phyloP scores from a whole-genome alignment of 2,113 vertebrate genomes.

The Callipepla squamata region DNA sequence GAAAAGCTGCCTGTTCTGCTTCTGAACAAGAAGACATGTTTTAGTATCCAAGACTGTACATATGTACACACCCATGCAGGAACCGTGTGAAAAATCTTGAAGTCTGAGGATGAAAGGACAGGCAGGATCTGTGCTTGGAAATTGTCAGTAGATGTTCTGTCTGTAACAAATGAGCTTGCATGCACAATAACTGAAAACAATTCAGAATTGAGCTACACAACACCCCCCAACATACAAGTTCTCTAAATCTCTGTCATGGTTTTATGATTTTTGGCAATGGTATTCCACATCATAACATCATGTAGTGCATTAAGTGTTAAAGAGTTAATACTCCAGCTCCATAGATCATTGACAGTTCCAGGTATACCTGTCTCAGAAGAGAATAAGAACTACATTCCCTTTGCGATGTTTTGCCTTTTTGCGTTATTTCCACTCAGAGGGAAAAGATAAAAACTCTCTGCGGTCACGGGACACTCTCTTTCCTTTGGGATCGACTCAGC shows the following conservation, averaged over 20 bases:
- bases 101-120: background rate
- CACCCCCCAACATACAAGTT: background rate
- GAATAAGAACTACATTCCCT: no score
- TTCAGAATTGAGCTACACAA: background rate
- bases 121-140: slow-evolving; percentile 1
- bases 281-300: no score
- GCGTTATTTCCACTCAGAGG: no score
- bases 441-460: no score
- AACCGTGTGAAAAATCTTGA: slow-evolving; percentile 17
- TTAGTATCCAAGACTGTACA: background rate
- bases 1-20: slow-evolving; percentile 3
- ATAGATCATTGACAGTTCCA: no score
- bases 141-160: background rate
- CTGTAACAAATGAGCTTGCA: background rate
- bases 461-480: no score
- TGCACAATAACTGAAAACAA: background rate
- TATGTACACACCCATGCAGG: background rate
- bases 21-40: background rate
- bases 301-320: no score
- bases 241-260: background rate
- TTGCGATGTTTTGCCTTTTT: no score
- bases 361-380: no score
- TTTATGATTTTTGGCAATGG: no score
- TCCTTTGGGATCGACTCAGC: no score
- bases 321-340: no score